These are phyloP conservation scores for Geococcyx californianus DNA, from an alignment of 2,113 vertebrate genomes.

Conservation along the genomic window DNA sequence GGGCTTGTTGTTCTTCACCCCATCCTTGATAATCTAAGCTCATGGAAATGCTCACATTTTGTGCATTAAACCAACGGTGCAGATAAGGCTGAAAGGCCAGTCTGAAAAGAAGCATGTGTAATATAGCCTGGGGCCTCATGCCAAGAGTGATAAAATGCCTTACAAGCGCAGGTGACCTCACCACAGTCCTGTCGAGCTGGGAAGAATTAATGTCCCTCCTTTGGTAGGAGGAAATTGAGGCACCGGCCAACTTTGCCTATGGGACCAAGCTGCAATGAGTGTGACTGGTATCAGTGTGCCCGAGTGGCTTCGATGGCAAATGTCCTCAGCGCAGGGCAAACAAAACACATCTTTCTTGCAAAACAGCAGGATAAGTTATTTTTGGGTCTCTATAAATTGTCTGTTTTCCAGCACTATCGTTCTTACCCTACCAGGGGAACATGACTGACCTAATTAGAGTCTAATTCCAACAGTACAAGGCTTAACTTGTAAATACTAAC, in stretches of 20 bases:
- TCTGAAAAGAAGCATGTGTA: neutral
- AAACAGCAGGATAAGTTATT: slow-evolving; percentile 41
- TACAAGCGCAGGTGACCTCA: neutral
- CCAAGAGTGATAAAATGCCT: neutral
- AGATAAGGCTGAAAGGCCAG: neutral
- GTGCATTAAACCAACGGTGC: accelerated
- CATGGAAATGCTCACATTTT: neutral
- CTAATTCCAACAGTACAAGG: neutral
- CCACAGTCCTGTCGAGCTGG: neutral
- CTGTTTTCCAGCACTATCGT: slow-evolving; percentile 41
- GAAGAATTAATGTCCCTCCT: neutral
- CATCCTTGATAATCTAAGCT: neutral
- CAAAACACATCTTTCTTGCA: neutral
- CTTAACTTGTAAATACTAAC: slow-evolving; percentile 10
- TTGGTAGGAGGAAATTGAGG: neutral
- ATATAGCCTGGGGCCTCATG: neutral
- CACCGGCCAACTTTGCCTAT: neutral
- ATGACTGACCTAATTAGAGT: slow-evolving; percentile 55
- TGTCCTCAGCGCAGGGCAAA: neutral
- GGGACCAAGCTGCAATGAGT: neutral
- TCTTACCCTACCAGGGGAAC: slow-evolving; percentile 49
- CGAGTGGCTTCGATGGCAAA: neutral
- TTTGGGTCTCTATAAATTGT: slow-evolving; percentile 26
- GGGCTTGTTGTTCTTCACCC: neutral
- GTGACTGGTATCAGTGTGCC: neutral